Base-by-base conservation (phyloP, 1,140 invertebrate genomes). In the Caenorhabditis latens region DNA sequence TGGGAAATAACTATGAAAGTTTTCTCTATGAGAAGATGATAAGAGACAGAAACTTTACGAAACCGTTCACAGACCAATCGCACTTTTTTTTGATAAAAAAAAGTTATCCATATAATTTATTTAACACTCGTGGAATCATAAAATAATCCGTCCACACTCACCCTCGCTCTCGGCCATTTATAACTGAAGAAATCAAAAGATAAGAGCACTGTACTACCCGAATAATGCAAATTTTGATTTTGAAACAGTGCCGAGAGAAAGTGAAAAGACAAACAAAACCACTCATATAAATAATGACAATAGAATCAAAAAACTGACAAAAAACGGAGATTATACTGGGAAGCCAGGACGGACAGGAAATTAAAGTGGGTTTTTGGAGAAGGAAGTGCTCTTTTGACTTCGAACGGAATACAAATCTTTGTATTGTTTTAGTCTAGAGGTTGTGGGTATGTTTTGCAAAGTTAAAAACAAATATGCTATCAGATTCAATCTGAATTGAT, bases 111-210 rank as follows among this genome's bases (percentile, higher is more conserved):
- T 46, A 75, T 75, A 4, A 50, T 79, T 79, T 24, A 79, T 79
- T 79, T 46, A 79, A 48, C 40, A 79, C 46, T 50, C 71, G 43
- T 79, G 46, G 71, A 79, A 79, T 79, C 40, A 79, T 14, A 79
- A 79, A 79, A 79, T 50, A 71, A 71, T 71, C 65, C 40, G 65
- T 71, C 46, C 65, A 71, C 42, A 19, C 32, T 65, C 19, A 7
- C 24, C 32, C 24, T 63, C 61, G 24, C 61, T 63, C 24, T 32
- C 61, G 9, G 21, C 21, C 61, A 11, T 24, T 32, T 2, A 8
- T 63, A 42, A 71, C 46, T 46, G 8, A n/a, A 48, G 42, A 19
- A 50, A 21, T 21, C 24, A 42, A 24, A 24, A 53, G n/a, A 50
- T 13, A 79, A 48, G 6, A 21, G 46, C 43, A 53, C 46, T 79